Base-by-base conservation (phyloP, 1,140 invertebrate genomes). In the Eriocheir sinensis region DNA sequence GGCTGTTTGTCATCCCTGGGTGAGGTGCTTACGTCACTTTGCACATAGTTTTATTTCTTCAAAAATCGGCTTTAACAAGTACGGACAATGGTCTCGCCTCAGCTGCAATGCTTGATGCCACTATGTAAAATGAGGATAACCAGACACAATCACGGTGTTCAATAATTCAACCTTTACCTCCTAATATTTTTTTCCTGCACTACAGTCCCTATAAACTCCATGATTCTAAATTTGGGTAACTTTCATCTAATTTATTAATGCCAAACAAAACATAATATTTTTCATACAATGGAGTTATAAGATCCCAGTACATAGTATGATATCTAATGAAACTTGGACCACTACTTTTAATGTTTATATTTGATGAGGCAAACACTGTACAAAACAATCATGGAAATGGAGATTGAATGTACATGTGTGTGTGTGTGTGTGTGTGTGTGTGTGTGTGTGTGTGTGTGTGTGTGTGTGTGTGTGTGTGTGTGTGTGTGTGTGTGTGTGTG, bases 401-500 rank as follows among this genome's bases (percentile, higher is more conserved):
- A n/a, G n/a, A n/a, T n/a, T n/a, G n/a, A n/a, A n/a, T 92, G 60
- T 81, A 81, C 53, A 32, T 89, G 48, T 48, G n/a, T n/a, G n/a
- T n/a, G n/a, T n/a, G n/a, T n/a, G n/a, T n/a, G n/a, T n/a, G n/a
- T n/a, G n/a, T n/a, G n/a, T n/a, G n/a, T n/a, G n/a, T n/a, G n/a
- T n/a, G n/a, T n/a, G n/a, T n/a, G n/a, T n/a, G n/a, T n/a, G n/a
- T n/a, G n/a, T n/a, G n/a, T n/a, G n/a, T n/a, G n/a, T n/a, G n/a
- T n/a, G 48, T 89, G 48, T 89, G 48, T 53, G 48, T 89, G 30
- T 89, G 48, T 89, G n/a, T 53, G 48, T 48, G 48, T 80, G 48
- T 79, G 53, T 90, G 53, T 90, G 53, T 90, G 53, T 90, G 53
- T 90, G 12, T n/a, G 53, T 48, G n/a, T 90, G 44, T 90, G 53